phyloP scores from a whole-genome alignment of 2,888 invertebrate genomes.

The Sceliomorpha sp. region DNA sequence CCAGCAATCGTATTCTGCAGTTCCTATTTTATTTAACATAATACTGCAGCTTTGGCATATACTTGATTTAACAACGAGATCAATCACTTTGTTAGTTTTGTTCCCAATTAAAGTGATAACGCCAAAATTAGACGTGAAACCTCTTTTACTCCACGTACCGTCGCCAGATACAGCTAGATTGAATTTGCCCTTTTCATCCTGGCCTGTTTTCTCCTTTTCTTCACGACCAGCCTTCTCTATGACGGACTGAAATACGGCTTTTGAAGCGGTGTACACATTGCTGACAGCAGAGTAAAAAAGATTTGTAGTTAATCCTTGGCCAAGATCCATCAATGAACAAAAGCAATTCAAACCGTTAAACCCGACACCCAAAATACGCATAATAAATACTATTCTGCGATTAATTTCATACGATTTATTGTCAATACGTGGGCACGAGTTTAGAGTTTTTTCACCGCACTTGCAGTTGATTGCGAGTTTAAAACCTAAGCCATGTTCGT shows the following conservation, averaged over 20 bases:
- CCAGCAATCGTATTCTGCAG: slow-evolving; percentile 36
- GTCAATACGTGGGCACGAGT: slow-evolving; percentile 3
- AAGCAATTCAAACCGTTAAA: slow-evolving; percentile 8
- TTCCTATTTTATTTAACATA: slow-evolving; percentile 12
- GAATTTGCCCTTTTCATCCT: slow-evolving; percentile 1
- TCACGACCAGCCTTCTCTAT: slow-evolving; percentile 7
- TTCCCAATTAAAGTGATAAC: slow-evolving; percentile 12
- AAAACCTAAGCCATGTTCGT: slow-evolving; percentile 1
- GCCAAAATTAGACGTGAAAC: slow-evolving; percentile 12
- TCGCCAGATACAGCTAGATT: slow-evolving; percentile 13
- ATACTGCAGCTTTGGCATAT: slow-evolving; percentile 7
- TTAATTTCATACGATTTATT: slow-evolving; percentile 9
- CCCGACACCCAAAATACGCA: slow-evolving; percentile 11
- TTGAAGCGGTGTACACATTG: slow-evolving; percentile 7
- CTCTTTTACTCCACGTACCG: slow-evolving; percentile 9
- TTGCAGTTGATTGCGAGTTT: slow-evolving; percentile 3
- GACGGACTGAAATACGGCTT: slow-evolving; percentile 6
- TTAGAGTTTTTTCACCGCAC: slow-evolving; percentile 3
- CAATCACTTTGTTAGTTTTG: slow-evolving; percentile 13
- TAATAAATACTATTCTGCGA: slow-evolving; percentile 9
- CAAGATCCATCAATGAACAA: slow-evolving; percentile 12
- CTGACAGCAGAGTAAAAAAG: slow-evolving; percentile 7
- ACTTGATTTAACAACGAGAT: slow-evolving; percentile 16
- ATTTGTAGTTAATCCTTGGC: slow-evolving; percentile 10
- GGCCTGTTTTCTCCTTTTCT: slow-evolving; percentile 12